A percentile compares a stretch with the other conserved stretches of the same genome.
Conservation (phyloP, 1,140 invertebrate genomes). For the Zaprionus ghesquierei region DNA sequence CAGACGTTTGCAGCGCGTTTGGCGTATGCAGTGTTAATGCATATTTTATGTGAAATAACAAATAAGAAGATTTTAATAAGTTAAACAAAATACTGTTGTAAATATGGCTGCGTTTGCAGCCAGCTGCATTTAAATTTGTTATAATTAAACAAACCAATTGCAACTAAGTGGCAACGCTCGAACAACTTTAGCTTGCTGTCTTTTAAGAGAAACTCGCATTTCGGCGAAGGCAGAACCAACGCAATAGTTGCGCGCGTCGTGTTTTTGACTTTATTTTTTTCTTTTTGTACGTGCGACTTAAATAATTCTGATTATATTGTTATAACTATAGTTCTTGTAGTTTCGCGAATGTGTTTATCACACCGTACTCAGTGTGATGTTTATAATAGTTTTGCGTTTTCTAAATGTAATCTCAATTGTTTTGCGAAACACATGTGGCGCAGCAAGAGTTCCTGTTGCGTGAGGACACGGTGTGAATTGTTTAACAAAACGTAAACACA, state of each 20-base stretch:
- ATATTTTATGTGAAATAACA: not conserved
- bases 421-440: not conserved
- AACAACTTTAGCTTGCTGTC: not conserved
- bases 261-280: not conserved
- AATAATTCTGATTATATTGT: not conserved
- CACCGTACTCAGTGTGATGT: not conserved
- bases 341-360: no score
- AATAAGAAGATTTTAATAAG: not conserved
- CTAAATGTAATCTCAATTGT: not conserved
- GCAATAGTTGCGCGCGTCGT: not conserved
- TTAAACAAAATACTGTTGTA: not conserved
- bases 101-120: not conserved
- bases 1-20: not conserved
- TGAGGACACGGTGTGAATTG: not conserved
- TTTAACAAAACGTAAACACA: not conserved
- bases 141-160: not conserved
- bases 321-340: not conserved
- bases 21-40: not conserved
- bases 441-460: not conserved
- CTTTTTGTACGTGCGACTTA: not conserved
- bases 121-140: not conserved
- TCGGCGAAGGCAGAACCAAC: not conserved
- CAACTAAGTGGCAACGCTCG: slow-evolving; percentile 10
- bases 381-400: no score
- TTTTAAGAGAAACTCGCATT: not conserved